Percentiles rank a stretch among this genome's conserved stretches.
phyloP scores from a whole-genome alignment of 2,888 invertebrate species.

The Conistra vaccinii region DNA sequence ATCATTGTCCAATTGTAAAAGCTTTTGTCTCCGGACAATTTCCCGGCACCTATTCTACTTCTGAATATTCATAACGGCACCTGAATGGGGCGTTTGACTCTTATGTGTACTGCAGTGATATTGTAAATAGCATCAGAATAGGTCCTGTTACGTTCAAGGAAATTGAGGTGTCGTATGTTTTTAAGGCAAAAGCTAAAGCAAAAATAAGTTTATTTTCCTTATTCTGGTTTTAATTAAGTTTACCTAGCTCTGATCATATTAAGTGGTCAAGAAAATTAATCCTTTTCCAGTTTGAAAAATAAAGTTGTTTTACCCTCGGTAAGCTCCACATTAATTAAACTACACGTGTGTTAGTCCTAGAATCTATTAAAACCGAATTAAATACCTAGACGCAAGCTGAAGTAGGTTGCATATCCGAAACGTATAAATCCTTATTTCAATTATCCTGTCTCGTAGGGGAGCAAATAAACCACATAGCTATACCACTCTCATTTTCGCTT shows the following conservation, averaged over 20 bases:
- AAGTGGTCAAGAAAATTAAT: background rate
- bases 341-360: constrained; percentile 8
- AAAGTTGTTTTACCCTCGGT: background rate
- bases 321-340: constrained; percentile 33
- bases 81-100: constrained; percentile 73
- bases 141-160: constrained; percentile 30
- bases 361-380: constrained; percentile 57
- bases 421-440: constrained; percentile 88
- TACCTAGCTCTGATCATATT: background rate
- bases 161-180: constrained; percentile 20
- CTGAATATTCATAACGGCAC: constrained; percentile 77
- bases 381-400: constrained; percentile 65
- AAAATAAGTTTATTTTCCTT: constrained; percentile 4
- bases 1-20: constrained; percentile 86
- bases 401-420: constrained; percentile 82
- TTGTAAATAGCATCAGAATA: constrained; percentile 53
- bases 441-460: constrained; percentile 84
- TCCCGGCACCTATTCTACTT: constrained; percentile 68
- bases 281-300: background rate
- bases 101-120: constrained; percentile 53
- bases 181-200: background rate
- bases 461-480: constrained; percentile 83
- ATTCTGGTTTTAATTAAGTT: background rate
- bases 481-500: constrained; percentile 83
- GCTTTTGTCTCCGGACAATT: constrained; percentile 78